Conservation (phyloP, 2,113 vertebrate genomes). For the Leptocoma aspasia region DNA sequence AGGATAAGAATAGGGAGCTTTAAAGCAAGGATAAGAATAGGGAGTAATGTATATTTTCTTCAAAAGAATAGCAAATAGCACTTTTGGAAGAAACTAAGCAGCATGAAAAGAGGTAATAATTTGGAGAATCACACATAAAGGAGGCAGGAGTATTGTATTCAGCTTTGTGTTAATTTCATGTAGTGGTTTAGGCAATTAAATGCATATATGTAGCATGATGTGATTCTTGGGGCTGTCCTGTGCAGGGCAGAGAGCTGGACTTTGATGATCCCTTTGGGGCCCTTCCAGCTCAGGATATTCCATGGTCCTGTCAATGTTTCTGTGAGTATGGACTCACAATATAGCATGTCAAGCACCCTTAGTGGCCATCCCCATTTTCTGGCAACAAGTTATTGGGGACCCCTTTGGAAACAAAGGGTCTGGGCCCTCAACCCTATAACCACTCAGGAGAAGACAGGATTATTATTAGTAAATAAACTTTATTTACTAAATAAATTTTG, state of each 20-base stretch:
- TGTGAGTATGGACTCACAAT: background rate
- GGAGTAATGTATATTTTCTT: background rate
- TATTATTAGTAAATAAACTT: too few relatives aligned
- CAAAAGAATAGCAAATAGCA: background rate
- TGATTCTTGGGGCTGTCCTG: background rate
- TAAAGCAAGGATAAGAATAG: background rate
- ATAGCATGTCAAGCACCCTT: rapidly evolving
- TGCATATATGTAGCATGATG: background rate
- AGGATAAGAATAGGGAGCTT: background rate
- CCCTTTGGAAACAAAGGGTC: background rate
- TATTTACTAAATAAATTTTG: background rate
- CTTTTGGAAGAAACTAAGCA: background rate
- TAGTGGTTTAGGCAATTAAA: too few relatives aligned
- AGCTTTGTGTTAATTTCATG: background rate
- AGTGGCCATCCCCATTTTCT: background rate
- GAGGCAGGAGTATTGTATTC: background rate
- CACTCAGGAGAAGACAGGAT: background rate
- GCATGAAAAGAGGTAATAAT: background rate
- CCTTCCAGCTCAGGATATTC: background rate
- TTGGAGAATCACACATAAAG: background rate
- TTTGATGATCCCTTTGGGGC: rapidly evolving
- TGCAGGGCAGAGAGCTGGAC: background rate
- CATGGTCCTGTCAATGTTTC: background rate
- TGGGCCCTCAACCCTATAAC: background rate
- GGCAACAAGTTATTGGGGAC: background rate